Evolutionary conservation across 2,797 vertebrate genomes (phyloP), one percentile per base, ranked within the genome.

Genomic region (Ibycter americanus): DNA sequence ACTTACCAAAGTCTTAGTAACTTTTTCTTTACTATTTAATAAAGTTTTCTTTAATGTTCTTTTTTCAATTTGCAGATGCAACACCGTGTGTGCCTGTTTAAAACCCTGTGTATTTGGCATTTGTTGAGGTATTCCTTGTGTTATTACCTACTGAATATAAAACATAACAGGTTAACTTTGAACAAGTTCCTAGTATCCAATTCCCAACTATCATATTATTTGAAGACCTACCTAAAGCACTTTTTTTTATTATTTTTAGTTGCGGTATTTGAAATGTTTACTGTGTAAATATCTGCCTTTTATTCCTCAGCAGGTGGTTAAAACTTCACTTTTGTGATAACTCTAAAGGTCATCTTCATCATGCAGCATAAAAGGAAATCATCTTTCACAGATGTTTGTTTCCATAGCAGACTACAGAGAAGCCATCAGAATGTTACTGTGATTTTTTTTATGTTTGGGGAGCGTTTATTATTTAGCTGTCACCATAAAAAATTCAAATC

Each of bases 401-500:
- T 97, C 92, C 47, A 63, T 52, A 88, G 88, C 47, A 92, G 47
- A 63, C 58, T 89, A 55, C 44, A 78, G 38, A 87, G 56, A 61
- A 95, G 78, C 70, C 70, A 93, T 78, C 31, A 84, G 68, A 89
- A 91, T 20, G 61, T 65, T 88, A 65, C 65, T 42, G 32, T 68
- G 40, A 89, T 78, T 93, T 88, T 93, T 88, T 93, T 78, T 92
- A 89, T 78, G 80, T 94, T 95, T 71, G 40, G 82, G 76, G 38
- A 83, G 6, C 0, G 34, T 90, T 93, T 95, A 74, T 94, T 96
- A 95, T 94, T 97, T 93, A 92, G 71, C 44, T 94, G 63, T 70
- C 92, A 86, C 82, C 38, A 80, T 95, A 91, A 96, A 96, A 96
- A 96, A 96, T 94, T 96, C 73, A 96, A 92, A 95, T 59, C 49